Evolutionary conservation across 2,797 vertebrate genomes (phyloP).

Genomic region (Astyanax mexicanus): DNA sequence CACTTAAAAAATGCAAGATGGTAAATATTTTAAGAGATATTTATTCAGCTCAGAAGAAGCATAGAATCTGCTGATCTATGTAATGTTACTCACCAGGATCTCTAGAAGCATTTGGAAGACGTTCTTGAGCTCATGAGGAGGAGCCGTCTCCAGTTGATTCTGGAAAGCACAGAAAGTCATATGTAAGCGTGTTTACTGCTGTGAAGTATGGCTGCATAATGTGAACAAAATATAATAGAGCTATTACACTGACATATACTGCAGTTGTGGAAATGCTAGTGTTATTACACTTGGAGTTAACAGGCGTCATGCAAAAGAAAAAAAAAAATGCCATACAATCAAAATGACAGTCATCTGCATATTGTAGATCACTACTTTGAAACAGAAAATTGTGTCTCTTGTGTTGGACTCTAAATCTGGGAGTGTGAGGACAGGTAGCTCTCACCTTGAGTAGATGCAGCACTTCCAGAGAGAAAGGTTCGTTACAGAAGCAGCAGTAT

Average conservation of each 20-base stretch:
- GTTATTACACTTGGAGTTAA: background rate
- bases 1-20: too few relatives aligned
- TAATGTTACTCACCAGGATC: too few relatives aligned
- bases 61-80: too few relatives aligned
- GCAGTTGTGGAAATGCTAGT: background rate
- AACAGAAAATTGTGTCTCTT: too few relatives aligned
- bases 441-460: constrained; percentile 94
- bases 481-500: constrained; percentile 93
- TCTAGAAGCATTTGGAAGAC: too few relatives aligned
- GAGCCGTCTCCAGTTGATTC: constrained; percentile 95
- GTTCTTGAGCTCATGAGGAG: constrained; percentile 96
- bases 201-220: background rate
- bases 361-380: too few relatives aligned
- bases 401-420: too few relatives aligned
- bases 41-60: too few relatives aligned
- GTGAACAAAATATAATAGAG: background rate
- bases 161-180: constrained; percentile 61
- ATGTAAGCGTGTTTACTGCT: background rate
- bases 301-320: too few relatives aligned
- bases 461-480: constrained; percentile 91
- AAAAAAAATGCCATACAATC: background rate
- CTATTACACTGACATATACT: background rate
- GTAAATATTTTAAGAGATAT: too few relatives aligned
- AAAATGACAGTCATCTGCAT: too few relatives aligned
- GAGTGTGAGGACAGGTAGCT: background rate